Percentiles rank a stretch among this genome's conserved stretches.
Evolutionary conservation across 2,113 vertebrate species (phyloP).

Genomic region (Myiopsitta monachus): DNA sequence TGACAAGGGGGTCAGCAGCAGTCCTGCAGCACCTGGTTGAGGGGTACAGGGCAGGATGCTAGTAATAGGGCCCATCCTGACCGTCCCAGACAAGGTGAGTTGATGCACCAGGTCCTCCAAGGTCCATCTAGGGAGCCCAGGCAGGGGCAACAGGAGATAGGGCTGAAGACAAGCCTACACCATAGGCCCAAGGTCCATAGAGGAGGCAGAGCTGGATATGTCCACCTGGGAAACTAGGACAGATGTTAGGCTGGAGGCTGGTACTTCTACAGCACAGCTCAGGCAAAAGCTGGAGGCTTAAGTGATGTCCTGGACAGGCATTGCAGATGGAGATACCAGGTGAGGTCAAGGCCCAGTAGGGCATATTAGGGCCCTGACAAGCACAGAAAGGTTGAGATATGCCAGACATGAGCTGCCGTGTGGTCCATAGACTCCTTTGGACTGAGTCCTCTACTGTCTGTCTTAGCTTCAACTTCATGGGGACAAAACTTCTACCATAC

Average conservation of each 20-base stretch:
- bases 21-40: neutral
- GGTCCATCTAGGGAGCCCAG: neutral
- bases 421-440: neutral
- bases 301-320: neutral
- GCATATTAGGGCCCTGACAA: neutral
- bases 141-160: accelerated
- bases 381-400: neutral
- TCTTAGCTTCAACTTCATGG: neutral
- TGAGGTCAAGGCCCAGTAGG: neutral
- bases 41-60: neutral
- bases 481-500: accelerated
- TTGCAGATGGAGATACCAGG: neutral
- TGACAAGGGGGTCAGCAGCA: neutral
- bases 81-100: neutral
- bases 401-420: neutral
- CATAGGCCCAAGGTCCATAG: neutral
- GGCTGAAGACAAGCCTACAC: neutral
- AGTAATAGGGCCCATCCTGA: neutral
- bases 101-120: neutral
- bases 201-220: neutral
- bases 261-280: accelerated
- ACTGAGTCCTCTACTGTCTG: neutral
- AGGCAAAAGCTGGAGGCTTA: neutral
- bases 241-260: neutral
- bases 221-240: neutral